phyloP scores from a whole-genome alignment of 2,113 vertebrate species.

The Galemys pyrenaicus region DNA sequence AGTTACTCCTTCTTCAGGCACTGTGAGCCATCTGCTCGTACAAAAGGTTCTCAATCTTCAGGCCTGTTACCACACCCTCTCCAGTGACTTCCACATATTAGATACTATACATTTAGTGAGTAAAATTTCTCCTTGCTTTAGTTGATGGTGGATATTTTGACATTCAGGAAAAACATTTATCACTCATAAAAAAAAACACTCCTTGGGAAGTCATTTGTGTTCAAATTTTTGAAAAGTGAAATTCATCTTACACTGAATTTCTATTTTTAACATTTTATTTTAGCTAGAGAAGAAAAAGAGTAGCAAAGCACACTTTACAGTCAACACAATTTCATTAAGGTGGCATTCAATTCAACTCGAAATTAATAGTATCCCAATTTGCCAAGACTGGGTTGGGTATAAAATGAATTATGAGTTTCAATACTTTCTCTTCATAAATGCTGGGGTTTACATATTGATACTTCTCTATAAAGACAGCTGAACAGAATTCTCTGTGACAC shows the following conservation, averaged over 20 bases:
- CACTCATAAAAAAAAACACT: constrained; percentile 30
- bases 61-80: neutral
- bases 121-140: neutral
- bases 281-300: constrained; percentile 1
- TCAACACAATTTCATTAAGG: constrained; percentile 43
- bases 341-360: neutral
- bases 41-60: neutral
- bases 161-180: constrained; percentile 37
- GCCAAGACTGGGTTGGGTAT: neutral
- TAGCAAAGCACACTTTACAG: neutral
- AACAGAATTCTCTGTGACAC: neutral
- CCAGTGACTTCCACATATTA: neutral
- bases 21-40: neutral
- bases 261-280: constrained; percentile 35
- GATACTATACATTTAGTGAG: neutral
- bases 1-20: no score
- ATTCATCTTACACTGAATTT: constrained; percentile 43
- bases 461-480: neutral
- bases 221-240: constrained; percentile 53
- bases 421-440: neutral
- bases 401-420: neutral
- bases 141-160: neutral
- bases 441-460: neutral
- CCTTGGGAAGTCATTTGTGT: neutral
- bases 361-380: constrained; percentile 15